phyloP scores from a whole-genome alignment of 1,140 invertebrate species.

The Ooceraea biroi region DNA sequence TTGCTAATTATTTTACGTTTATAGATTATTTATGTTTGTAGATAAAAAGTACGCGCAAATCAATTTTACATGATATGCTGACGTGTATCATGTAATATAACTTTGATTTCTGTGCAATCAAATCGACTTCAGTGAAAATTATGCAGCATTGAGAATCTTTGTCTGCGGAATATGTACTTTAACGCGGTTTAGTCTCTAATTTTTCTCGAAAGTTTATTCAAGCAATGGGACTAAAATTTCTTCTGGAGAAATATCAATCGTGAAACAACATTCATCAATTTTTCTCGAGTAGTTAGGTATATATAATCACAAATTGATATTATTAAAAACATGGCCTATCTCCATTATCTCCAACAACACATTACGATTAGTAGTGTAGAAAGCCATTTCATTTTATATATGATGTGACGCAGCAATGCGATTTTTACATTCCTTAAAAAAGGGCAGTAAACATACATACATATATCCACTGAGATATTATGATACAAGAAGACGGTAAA shows the following conservation, averaged over 20 bases:
- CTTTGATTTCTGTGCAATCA: no score
- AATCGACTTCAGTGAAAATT: no score
- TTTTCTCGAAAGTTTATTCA: background rate
- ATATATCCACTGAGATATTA: constrained; percentile 33
- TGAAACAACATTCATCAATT: constrained; percentile 32
- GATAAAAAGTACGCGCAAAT: background rate
- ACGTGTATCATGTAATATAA: no score
- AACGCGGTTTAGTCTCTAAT: no score
- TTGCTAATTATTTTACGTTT: constrained; percentile 2
- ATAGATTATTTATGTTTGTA: background rate
- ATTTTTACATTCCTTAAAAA: constrained; percentile 28
- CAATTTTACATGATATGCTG: no score
- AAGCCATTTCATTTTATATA: constrained; percentile 37
- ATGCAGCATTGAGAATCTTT: no score
- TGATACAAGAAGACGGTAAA: constrained; percentile 43
- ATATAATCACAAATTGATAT: constrained; percentile 37
- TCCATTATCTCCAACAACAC: constrained; percentile 18
- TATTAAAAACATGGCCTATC: constrained; percentile 54
- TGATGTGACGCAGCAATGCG: constrained; percentile 4
- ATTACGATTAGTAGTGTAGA: constrained; percentile 27
- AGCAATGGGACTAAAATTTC: constrained; percentile 6
- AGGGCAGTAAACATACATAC: constrained; percentile 8
- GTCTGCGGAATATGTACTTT: no score
- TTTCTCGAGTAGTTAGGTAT: background rate
- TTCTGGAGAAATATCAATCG: constrained; percentile 21